Conservation (phyloP, 2,113 vertebrate species). For the Colaptes auratus region DNA sequence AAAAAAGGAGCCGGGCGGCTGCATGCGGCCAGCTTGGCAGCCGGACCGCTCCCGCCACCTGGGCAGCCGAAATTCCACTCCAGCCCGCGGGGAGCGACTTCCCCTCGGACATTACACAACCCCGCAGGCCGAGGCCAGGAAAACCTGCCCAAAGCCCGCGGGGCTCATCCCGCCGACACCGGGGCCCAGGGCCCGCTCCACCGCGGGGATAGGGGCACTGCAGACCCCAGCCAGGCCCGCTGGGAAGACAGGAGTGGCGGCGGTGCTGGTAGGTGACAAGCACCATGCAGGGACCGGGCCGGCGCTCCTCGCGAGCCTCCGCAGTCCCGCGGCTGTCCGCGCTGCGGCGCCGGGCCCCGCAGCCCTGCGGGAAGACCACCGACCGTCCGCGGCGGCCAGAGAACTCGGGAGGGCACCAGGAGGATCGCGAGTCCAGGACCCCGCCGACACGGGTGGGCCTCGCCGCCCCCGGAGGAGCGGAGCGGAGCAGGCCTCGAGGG, state of each 20-base stretch:
- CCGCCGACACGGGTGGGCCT: neutral
- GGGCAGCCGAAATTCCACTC: neutral
- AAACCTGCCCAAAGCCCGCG: neutral
- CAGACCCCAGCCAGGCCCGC: neutral
- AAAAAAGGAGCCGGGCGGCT: neutral
- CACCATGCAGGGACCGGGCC: neutral
- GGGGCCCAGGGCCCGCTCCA: neutral
- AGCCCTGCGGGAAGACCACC: neutral
- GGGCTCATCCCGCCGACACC: neutral
- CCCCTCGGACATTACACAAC: constrained; percentile 3
- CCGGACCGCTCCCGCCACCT: neutral
- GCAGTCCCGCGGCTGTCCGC: neutral
- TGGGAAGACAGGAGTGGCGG: neutral
- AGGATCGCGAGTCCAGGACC: no score
- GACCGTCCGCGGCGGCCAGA: neutral
- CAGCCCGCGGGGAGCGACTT: neutral
- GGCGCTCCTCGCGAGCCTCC: neutral
- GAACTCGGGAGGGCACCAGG: neutral
- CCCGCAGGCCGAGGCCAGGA: neutral
- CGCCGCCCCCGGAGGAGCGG: neutral
- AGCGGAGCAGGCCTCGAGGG: neutral
- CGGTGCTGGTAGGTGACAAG: neutral
- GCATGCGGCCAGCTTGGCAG: neutral
- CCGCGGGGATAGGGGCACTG: neutral
- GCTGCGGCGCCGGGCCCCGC: neutral